phyloP scores from a whole-genome alignment of 2,797 vertebrate species.

The Fundulus diaphanus region DNA sequence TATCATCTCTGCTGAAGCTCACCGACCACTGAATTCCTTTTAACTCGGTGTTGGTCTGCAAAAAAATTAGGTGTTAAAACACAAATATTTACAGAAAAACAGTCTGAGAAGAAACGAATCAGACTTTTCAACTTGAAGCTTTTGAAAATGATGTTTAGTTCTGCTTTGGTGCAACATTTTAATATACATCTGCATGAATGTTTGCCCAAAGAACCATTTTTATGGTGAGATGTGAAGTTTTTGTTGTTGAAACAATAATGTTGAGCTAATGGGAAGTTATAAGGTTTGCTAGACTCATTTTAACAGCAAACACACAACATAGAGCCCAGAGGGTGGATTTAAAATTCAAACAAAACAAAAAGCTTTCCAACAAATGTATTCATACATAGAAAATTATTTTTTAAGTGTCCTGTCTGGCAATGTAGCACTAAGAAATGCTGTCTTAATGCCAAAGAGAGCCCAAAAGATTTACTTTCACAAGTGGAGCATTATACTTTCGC shows the following conservation, averaged over 20 bases:
- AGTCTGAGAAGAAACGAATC: neutral
- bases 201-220: neutral
- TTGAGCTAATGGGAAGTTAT: neutral
- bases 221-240: neutral
- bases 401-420: no score
- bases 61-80: slow-evolving; percentile 1
- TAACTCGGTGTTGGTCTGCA: neutral
- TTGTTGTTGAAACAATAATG: neutral
- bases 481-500: no score
- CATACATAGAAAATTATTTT: no score
- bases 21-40: neutral
- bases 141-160: neutral
- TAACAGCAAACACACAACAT: neutral
- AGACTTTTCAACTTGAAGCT: neutral
- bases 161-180: neutral
- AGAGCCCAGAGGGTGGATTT: neutral
- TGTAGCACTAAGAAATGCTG: no score
- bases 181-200: neutral
- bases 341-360: neutral
- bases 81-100: slow-evolving; percentile 1
- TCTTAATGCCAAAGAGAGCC: no score
- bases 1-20: slow-evolving; percentile 37
- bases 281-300: neutral
- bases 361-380: neutral
- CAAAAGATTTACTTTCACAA: no score